A percentile compares a stretch with the other conserved stretches of the same genome.
These are phyloP conservation scores for Amphiduros pacificus DNA, from an alignment of 2,888 invertebrate species.

Conservation along the genomic window DNA sequence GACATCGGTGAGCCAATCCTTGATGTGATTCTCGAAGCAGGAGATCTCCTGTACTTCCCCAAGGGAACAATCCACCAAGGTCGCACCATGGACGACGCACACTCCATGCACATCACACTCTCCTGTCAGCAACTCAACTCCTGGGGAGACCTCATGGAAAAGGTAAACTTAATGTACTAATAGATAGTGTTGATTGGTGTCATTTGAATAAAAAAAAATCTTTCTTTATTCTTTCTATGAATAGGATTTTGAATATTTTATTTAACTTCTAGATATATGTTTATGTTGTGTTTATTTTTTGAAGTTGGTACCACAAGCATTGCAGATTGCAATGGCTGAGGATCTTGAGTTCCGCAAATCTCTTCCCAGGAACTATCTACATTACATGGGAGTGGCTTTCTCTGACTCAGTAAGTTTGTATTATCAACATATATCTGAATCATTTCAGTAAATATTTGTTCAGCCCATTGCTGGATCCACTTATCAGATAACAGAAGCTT, in stretches of 20 bases:
- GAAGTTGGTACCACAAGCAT: conserved; percentile 72
- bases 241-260: too few species aligned
- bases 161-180: conserved; percentile 60
- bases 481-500: too few species aligned
- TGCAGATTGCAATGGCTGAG: conserved; percentile 72
- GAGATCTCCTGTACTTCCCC: conserved; percentile 93
- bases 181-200: not conserved
- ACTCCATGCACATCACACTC: conserved; percentile 92
- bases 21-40: conserved; percentile 78
- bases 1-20: conserved; percentile 78
- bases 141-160: conserved; percentile 86
- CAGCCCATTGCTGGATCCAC: too few species aligned
- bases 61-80: conserved; percentile 69
- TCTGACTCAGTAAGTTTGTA: conserved; percentile 61
- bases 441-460: too few species aligned
- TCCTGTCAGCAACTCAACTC: conserved; percentile 89
- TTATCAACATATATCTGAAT: too few species aligned
- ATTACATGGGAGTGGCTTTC: conserved; percentile 74
- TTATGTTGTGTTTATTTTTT: too few species aligned
- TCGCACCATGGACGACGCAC: conserved; percentile 73
- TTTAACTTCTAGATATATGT: too few species aligned
- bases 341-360: conserved; percentile 76
- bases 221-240: too few species aligned
- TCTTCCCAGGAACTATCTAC: conserved; percentile 77
- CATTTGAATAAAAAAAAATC: too few species aligned